phyloP scores from a whole-genome alignment of 2,797 vertebrate genomes.

The Catharus ustulatus region DNA sequence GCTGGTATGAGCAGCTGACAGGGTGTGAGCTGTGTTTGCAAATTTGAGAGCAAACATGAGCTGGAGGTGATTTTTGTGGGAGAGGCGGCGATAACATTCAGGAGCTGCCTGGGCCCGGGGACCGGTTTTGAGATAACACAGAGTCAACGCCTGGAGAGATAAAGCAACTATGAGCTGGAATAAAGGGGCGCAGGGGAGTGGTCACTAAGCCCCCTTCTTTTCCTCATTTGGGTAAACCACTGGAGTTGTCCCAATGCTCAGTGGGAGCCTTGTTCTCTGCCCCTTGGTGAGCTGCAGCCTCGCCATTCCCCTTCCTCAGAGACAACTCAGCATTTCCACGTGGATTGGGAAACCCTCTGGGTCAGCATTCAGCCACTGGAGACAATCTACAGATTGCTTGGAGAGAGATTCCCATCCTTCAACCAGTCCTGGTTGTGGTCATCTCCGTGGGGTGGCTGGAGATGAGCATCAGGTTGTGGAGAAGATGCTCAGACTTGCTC shows the following conservation, averaged over 20 bases:
- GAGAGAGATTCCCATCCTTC: background rate
- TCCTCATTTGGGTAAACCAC: background rate
- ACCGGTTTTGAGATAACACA: conserved; percentile 40
- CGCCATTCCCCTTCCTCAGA: background rate
- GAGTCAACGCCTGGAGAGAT: conserved; percentile 1
- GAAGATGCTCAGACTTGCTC: background rate
- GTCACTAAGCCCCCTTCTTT: conserved; percentile 6
- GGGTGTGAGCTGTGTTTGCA: conserved; percentile 68
- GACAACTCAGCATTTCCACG: accelerated
- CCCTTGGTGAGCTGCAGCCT: background rate
- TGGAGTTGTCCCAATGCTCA: background rate
- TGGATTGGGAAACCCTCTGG: background rate
- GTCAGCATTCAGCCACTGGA: background rate
- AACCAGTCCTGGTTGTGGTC: background rate
- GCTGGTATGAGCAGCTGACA: background rate
- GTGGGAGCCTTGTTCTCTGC: background rate
- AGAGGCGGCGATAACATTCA: conserved; percentile 72
- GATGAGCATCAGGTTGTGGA: background rate
- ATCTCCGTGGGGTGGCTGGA: background rate
- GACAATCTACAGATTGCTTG: background rate
- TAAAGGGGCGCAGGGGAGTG: background rate
- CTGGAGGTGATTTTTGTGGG: conserved; percentile 39
- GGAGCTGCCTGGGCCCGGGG: conserved; percentile 34
- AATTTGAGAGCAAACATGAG: conserved; percentile 54
- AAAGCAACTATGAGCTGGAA: conserved; percentile 41